Conservation (phyloP, 1,140 invertebrate genomes). For the Bradynema listronoti region DNA sequence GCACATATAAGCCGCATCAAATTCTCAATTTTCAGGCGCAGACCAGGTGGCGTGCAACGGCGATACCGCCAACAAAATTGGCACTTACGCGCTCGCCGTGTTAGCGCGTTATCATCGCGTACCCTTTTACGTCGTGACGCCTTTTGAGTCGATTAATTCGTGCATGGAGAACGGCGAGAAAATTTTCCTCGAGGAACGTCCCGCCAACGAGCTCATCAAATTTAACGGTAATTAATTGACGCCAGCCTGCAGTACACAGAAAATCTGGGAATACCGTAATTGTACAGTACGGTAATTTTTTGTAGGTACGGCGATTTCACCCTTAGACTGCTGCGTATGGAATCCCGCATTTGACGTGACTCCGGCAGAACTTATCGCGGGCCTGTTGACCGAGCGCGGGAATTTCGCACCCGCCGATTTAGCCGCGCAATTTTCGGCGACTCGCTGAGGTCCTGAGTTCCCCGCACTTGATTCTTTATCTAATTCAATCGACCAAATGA, state of each 20-base stretch:
- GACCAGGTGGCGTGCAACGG: constrained; percentile 88
- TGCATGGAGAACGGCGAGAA: constrained; percentile 70
- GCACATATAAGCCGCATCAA: background rate
- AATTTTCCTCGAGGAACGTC: constrained; percentile 87
- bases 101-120: constrained; percentile 80
- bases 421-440: constrained; percentile 1
- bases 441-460: too few species aligned
- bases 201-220: constrained; percentile 79
- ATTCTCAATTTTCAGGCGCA: constrained; percentile 68
- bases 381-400: constrained; percentile 86
- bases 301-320: constrained; percentile 31
- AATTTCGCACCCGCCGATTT: constrained; percentile 39
- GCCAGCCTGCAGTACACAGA: background rate
- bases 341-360: constrained; percentile 98
- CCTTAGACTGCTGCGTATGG: constrained; percentile 81
- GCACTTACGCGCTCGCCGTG: constrained; percentile 91
- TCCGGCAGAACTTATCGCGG: constrained; percentile 80
- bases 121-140: constrained; percentile 91
- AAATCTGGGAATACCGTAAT: background rate
- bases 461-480: too few species aligned
- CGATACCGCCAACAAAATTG: constrained; percentile 98
- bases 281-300: background rate
- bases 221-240: constrained; percentile 71
- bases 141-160: constrained; percentile 82
- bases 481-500: too few species aligned